These are phyloP conservation scores for Sisor rabdophorus DNA, from an alignment of 2,113 vertebrate species.

Conservation along the genomic window DNA sequence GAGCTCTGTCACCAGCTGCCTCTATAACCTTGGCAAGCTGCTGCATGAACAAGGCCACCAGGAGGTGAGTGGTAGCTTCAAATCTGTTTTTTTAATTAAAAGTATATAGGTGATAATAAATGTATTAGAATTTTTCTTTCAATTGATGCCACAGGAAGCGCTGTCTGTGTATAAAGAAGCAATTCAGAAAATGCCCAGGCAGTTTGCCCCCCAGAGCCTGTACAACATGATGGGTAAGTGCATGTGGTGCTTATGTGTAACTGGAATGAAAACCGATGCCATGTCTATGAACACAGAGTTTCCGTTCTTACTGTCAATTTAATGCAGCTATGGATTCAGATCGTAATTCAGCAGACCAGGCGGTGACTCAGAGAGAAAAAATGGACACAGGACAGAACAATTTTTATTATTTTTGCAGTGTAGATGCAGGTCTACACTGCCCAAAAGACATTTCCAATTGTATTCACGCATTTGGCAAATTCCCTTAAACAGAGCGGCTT, in stretches of 20 bases:
- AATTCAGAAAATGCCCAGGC: conserved; percentile 95
- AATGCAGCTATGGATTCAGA: neutral
- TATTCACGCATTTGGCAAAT: no score
- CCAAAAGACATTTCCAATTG: neutral
- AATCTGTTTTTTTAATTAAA: neutral
- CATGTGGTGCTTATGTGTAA: neutral
- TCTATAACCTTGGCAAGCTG: conserved; percentile 97
- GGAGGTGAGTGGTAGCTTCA: conserved; percentile 71
- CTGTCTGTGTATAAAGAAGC: conserved; percentile 92
- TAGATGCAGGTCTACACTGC: neutral
- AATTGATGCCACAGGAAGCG: conserved; percentile 79
- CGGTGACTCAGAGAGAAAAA: neutral
- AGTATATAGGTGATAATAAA: neutral
- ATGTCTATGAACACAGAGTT: neutral
- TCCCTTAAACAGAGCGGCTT: no score
- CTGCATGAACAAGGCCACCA: conserved; percentile 95
- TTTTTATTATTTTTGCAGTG: neutral
- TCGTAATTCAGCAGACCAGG: neutral
- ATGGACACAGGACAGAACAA: neutral
- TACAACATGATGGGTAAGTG: conserved; percentile 99
- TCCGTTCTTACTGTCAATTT: neutral
- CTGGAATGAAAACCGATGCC: neutral
- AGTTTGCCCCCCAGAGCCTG: conserved; percentile 96
- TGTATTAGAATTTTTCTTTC: neutral
- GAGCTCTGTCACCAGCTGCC: conserved; percentile 96